Conservation (phyloP, 2,797 vertebrate genomes). For the Streptopelia turtur region DNA sequence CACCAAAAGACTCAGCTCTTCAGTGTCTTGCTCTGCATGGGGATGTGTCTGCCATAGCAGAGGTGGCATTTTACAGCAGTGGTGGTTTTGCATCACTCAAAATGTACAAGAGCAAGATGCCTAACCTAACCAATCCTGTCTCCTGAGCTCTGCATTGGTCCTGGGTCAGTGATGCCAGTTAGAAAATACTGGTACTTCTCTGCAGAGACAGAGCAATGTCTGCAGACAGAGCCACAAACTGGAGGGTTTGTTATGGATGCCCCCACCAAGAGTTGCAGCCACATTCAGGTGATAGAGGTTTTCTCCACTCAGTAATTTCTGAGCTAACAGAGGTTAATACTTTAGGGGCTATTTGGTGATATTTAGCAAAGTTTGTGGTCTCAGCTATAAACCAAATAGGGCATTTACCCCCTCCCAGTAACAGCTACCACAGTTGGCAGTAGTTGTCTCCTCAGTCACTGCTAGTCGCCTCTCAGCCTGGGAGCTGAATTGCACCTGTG, state of each 20-base stretch:
- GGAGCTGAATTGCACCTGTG: background rate
- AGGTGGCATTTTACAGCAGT: background rate
- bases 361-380: background rate
- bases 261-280: background rate
- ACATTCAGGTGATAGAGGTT: background rate
- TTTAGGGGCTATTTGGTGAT: background rate
- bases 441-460: background rate
- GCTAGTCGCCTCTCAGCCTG: background rate
- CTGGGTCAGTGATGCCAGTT: background rate
- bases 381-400: background rate
- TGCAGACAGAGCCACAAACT: background rate
- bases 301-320: background rate
- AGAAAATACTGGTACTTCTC: background rate
- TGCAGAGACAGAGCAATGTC: background rate
- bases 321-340: background rate
- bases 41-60: background rate
- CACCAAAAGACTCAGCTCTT: background rate
- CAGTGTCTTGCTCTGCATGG: fast-evolving
- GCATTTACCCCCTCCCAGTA: background rate
- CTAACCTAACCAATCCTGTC: background rate
- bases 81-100: background rate
- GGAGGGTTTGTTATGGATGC: background rate
- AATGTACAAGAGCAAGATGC: background rate
- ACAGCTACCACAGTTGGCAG: background rate
- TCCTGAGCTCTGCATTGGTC: background rate